Conservation (phyloP, 2,888 invertebrate species). For the Erebia aethiops region DNA sequence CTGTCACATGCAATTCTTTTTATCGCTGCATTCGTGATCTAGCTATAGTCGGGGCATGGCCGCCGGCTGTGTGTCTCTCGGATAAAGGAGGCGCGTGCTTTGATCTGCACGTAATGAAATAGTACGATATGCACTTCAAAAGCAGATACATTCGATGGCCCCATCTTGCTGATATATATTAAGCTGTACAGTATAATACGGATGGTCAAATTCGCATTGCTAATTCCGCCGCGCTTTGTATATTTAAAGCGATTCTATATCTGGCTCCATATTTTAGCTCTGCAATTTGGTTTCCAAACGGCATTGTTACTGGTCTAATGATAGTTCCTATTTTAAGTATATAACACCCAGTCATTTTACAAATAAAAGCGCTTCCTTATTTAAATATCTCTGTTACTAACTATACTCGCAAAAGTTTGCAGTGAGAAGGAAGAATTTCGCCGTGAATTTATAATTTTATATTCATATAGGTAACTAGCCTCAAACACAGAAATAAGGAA, state of each 20-base stretch:
- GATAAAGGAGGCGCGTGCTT: constrained; percentile 43
- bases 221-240: constrained; percentile 1
- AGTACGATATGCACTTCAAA: constrained; percentile 37
- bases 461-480: too few relatives aligned
- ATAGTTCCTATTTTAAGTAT: too few relatives aligned
- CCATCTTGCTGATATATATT: constrained; percentile 11
- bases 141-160: constrained; percentile 31
- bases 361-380: too few relatives aligned
- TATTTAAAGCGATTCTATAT: neutral
- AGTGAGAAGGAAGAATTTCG: too few relatives aligned
- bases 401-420: too few relatives aligned
- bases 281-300: neutral
- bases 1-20: constrained; percentile 48
- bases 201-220: neutral
- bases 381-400: too few relatives aligned
- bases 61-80: constrained; percentile 42
- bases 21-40: constrained; percentile 43
- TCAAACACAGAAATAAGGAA: neutral
- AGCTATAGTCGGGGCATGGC: constrained; percentile 39
- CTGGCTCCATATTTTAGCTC: neutral
- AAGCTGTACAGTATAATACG: neutral
- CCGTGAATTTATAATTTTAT: too few relatives aligned
- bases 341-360: too few relatives aligned
- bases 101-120: constrained; percentile 51
- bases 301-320: neutral